Evolutionary conservation across 2,888 invertebrate species (phyloP).

Genomic region (Leptopterna dolabrata): DNA sequence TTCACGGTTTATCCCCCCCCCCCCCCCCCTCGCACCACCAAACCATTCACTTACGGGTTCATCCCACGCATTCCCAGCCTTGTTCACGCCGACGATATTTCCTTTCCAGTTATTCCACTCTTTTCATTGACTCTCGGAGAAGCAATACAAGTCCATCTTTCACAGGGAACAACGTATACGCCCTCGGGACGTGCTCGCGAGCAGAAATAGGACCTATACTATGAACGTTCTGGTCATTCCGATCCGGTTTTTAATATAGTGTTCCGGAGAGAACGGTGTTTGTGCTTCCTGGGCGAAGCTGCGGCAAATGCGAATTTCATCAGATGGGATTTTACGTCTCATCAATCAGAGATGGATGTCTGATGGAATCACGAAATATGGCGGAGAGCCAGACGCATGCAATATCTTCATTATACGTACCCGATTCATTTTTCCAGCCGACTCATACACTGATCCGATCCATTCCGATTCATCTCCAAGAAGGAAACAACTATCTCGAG

Average conservation of each 20-base stretch:
- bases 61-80: neutral
- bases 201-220: neutral
- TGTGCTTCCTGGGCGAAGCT: neutral
- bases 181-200: neutral
- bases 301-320: neutral
- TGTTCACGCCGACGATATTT: neutral
- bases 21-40: too few species aligned
- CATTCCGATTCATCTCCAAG: too few species aligned
- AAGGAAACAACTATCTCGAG: too few species aligned
- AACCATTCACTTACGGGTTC: neutral
- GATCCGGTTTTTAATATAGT: neutral
- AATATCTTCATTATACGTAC: too few species aligned
- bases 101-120: neutral
- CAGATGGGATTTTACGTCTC: neutral
- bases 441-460: too few species aligned
- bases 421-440: too few species aligned
- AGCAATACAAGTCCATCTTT: conserved; percentile 3
- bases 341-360: neutral
- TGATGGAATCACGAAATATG: neutral
- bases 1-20: neutral
- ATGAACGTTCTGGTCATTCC: neutral
- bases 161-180: neutral
- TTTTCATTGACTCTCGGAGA: neutral
- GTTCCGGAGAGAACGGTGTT: neutral
- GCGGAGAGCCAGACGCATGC: too few species aligned